A percentile compares a stretch with the other conserved stretches of the same genome.
Conservation (phyloP, 2,797 vertebrate genomes). For the Limosa lapponica region DNA sequence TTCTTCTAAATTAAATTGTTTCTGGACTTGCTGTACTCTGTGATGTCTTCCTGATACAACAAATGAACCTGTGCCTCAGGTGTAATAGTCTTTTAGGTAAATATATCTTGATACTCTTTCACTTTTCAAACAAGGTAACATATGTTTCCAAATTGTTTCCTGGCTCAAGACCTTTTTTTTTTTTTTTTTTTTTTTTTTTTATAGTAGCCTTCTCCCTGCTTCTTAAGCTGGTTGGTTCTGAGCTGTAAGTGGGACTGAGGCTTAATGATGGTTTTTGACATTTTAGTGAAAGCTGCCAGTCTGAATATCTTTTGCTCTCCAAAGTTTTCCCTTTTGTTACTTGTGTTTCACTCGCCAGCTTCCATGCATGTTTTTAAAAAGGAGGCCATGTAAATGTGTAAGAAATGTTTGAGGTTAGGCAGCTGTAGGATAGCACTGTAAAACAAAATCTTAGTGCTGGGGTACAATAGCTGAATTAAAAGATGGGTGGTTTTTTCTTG, state of each 20-base stretch:
- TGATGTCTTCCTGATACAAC: background rate
- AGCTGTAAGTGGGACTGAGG: background rate
- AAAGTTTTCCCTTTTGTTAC: background rate
- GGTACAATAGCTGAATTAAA: conserved; percentile 15
- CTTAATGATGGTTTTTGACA: background rate
- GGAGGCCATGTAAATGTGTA: background rate
- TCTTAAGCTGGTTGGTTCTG: background rate
- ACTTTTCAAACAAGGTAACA: background rate
- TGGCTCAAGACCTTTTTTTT: background rate
- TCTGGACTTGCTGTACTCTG: background rate
- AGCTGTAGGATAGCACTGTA: background rate
- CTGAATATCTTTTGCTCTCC: background rate
- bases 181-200: background rate
- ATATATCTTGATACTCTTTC: background rate
- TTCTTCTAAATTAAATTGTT: background rate
- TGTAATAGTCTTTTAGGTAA: background rate
- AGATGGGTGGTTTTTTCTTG: conserved; percentile 39
- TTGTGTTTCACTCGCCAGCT: background rate
- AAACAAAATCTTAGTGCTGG: background rate
- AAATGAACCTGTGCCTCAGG: background rate
- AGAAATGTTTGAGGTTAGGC: background rate
- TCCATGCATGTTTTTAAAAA: background rate
- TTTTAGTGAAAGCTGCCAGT: background rate
- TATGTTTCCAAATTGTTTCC: background rate
- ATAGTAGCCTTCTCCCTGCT: background rate